Base-by-base conservation (phyloP, 2,113 vertebrate species). In the Thomomys bottae region DNA sequence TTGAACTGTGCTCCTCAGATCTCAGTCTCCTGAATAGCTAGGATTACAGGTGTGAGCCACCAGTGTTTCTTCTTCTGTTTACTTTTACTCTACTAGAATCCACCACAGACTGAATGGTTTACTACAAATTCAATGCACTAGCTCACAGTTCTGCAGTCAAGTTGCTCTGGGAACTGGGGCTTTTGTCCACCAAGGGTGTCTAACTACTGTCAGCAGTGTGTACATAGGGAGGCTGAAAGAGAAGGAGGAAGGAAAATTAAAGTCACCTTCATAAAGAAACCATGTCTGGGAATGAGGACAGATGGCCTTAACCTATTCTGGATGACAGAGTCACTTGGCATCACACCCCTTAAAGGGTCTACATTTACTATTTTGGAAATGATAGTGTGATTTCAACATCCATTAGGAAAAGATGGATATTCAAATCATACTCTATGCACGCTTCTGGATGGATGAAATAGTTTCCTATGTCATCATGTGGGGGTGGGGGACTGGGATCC, bases 401-500 rank as follows among this genome's bases (percentile, higher is more conserved):
- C 42, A 20, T 42, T n/a, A 28, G 10, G 9, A 30, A 15, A 15
- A 24, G 38, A 61, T 30, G 15, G 21, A 64, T 18, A 63, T 42
- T 42, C 32, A 72, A 5, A 30, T 23, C 30, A 42, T 24, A 70
- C 36, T 8, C 45, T 24, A 30, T 54, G 14, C 11, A 84, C 64
- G 8, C 28, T 26, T 17, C 23, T 26, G 15, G 30, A 66, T 36
- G 54, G n/a, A 24, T 24, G 28, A 5, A 15, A 40, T 26, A 38
- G 38, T 11, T 20, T 57, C n/a, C 64, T 32, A 15, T 59, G n/a
- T 1, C 12, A 3, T 18, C 10, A 34, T 32, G 24, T 26, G 30
- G 17, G 28, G 0, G n/a, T n/a, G n/a, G 3, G 1, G 0, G 59
- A 11, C 40, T 40, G 9, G 72, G 61, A 66, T 26, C 24, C 8